Evolutionary conservation across 37 sponge, comb jelly and placozoan species (phyloP).

Genomic region (Petrosia ficiformis): DNA sequence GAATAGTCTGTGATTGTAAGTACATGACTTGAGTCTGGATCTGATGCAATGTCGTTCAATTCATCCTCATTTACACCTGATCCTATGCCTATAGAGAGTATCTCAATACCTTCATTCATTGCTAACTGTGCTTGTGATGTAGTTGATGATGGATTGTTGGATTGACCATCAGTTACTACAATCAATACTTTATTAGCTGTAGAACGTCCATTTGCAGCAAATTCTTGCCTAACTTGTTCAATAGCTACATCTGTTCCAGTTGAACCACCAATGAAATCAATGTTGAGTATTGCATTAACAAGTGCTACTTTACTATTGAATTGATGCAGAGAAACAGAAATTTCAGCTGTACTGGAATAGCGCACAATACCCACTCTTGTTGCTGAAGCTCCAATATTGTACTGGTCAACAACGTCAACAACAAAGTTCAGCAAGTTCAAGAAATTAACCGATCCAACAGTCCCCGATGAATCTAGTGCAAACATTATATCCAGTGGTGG

Average conservation of each 20-base stretch:
- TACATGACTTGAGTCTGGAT: background rate
- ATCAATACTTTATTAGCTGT: conserved; percentile 14
- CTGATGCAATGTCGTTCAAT: background rate
- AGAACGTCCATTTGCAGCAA: background rate
- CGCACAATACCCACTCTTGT: conserved; percentile 8
- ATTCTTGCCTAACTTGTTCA: background rate
- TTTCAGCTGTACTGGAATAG: background rate
- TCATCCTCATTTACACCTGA: background rate
- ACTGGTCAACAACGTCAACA: background rate
- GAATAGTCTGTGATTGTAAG: background rate
- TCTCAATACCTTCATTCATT: background rate
- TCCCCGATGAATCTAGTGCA: conserved; percentile 22
- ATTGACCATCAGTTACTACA: conserved; percentile 23
- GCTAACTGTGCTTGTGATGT: background rate
- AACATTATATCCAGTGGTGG: conserved; percentile 25
- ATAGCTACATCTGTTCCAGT: conserved; percentile 22
- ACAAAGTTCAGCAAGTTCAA: background rate
- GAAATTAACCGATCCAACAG: conserved; percentile 14
- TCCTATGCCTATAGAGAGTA: conserved; percentile 21
- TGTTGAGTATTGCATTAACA: background rate
- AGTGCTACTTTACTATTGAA: background rate
- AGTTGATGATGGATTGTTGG: conserved; percentile 5
- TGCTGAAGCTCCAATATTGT: background rate
- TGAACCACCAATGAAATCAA: conserved; percentile 13
- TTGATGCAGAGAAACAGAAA: background rate